These are phyloP conservation scores for Volucella zonaria DNA, from an alignment of 2,888 invertebrate genomes.

Conservation along the genomic window DNA sequence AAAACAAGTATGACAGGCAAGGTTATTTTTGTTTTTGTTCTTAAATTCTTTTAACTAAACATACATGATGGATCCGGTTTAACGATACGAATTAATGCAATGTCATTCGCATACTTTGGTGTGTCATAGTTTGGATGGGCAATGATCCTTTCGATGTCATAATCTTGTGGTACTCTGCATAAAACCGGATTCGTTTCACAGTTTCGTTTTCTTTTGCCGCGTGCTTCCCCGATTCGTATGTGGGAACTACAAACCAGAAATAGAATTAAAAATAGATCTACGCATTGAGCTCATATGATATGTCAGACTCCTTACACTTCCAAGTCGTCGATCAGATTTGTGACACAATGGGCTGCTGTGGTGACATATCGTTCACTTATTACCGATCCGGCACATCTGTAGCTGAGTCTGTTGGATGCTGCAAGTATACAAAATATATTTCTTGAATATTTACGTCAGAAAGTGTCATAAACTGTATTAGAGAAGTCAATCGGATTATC, in stretches of 20 bases:
- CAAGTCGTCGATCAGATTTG: conserved; percentile 83
- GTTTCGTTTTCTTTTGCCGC: conserved; percentile 82
- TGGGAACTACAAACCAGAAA: conserved; percentile 82
- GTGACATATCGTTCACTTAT: conserved; percentile 84
- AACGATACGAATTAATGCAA: conserved; percentile 84
- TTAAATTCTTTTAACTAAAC: not conserved
- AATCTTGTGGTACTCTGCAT: conserved; percentile 84
- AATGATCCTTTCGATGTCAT: conserved; percentile 83
- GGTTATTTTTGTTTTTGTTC: conserved; percentile 12
- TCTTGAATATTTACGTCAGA: not conserved
- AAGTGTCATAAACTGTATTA: no score
- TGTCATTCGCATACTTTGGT: conserved; percentile 84
- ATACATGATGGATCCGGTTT: conserved; percentile 78
- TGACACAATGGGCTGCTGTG: conserved; percentile 86
- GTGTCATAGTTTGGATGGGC: conserved; percentile 84
- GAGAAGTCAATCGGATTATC: no score
- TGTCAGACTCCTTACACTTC: conserved; percentile 79
- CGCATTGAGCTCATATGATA: not conserved
- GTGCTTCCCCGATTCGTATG: conserved; percentile 87
- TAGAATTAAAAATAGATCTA: conserved; percentile 13
- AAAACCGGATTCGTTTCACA: conserved; percentile 79
- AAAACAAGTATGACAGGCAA: conserved; percentile 14
- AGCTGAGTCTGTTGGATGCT: conserved; percentile 78
- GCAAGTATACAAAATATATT: not conserved
- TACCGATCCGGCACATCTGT: conserved; percentile 83